Conservation (phyloP, 2,888 invertebrate genomes). For the Yponomeuta sedellus region DNA sequence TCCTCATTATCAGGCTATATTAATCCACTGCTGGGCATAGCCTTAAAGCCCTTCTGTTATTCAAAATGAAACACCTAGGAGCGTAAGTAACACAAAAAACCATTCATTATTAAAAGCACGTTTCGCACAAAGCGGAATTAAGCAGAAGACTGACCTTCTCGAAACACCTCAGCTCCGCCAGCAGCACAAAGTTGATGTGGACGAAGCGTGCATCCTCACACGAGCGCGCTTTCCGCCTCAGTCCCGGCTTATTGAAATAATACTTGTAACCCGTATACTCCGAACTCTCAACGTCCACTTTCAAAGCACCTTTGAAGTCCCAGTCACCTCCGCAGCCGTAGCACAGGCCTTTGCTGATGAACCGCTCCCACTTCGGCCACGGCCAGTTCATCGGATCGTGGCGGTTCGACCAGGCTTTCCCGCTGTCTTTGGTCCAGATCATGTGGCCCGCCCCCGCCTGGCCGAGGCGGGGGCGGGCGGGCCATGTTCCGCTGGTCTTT, state of each 20-base stretch:
- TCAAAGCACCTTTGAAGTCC: slow-evolving; percentile 58
- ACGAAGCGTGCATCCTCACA: slow-evolving; percentile 80
- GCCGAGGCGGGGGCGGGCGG: slow-evolving; percentile 61
- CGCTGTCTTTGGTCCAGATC: slow-evolving; percentile 22
- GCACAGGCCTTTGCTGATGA: slow-evolving; percentile 59
- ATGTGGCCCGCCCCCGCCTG: slow-evolving; percentile 40
- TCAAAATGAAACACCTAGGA: too few species aligned
- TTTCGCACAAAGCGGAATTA: not conserved
- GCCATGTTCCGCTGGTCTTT: slow-evolving; percentile 60
- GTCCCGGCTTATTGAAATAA: slow-evolving; percentile 56
- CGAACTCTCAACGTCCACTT: slow-evolving; percentile 63
- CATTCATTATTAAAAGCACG: not conserved
- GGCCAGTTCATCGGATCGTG: not conserved
- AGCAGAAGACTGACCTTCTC: slow-evolving; percentile 76
- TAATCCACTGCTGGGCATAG: too few species aligned
- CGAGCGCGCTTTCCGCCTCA: slow-evolving; percentile 55
- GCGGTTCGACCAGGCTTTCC: slow-evolving; percentile 11
- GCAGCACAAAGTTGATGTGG: slow-evolving; percentile 78
- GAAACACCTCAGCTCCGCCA: slow-evolving; percentile 78
- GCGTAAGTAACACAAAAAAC: not conserved
- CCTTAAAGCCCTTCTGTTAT: too few species aligned
- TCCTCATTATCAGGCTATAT: too few species aligned
- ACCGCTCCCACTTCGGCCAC: slow-evolving; percentile 45
- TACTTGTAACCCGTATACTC: slow-evolving; percentile 72
- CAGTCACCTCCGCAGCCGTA: slow-evolving; percentile 68